phyloP scores from a whole-genome alignment of 2,888 invertebrate species.

The Pachycephus smyrnensis region DNA sequence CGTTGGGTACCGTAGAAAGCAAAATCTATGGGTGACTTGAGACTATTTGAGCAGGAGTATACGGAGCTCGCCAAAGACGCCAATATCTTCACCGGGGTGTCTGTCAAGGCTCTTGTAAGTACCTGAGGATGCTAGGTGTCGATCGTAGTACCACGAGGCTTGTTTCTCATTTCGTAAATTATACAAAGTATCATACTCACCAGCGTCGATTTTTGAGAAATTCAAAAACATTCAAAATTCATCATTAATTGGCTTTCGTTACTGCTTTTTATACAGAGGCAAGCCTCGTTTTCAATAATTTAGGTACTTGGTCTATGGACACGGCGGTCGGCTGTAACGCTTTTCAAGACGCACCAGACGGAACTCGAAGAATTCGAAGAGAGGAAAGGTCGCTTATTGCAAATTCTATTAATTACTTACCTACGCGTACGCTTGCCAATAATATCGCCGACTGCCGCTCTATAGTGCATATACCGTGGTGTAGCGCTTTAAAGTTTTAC shows the following conservation, averaged over 20 bases:
- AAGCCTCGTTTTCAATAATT: background rate
- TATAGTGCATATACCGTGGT: background rate
- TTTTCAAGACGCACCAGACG: background rate
- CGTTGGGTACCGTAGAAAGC: constrained; percentile 66
- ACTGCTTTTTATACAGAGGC: background rate
- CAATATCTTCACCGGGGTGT: constrained; percentile 71
- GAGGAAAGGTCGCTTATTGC: background rate
- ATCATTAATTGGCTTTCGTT: background rate
- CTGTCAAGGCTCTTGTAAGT: constrained; percentile 75
- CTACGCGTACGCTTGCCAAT: background rate
- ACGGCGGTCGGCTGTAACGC: background rate
- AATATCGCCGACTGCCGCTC: background rate
- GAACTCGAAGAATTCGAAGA: background rate
- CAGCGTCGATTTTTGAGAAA: background rate
- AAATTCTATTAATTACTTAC: background rate
- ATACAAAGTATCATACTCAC: background rate
- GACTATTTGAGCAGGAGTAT: constrained; percentile 60
- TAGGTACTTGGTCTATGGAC: background rate
- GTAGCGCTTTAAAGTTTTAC: constrained; percentile 2
- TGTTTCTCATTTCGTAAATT: constrained; percentile 12
- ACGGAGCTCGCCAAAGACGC: constrained; percentile 54
- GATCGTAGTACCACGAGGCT: constrained; percentile 24
- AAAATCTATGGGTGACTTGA: constrained; percentile 70
- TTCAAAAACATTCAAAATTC: background rate
- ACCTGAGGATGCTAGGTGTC: constrained; percentile 37